Percentiles rank a stretch among this genome's conserved stretches.
These are phyloP conservation scores for Todiramphus chloris DNA, from an alignment of 2,113 vertebrate species.

Conservation along the genomic window DNA sequence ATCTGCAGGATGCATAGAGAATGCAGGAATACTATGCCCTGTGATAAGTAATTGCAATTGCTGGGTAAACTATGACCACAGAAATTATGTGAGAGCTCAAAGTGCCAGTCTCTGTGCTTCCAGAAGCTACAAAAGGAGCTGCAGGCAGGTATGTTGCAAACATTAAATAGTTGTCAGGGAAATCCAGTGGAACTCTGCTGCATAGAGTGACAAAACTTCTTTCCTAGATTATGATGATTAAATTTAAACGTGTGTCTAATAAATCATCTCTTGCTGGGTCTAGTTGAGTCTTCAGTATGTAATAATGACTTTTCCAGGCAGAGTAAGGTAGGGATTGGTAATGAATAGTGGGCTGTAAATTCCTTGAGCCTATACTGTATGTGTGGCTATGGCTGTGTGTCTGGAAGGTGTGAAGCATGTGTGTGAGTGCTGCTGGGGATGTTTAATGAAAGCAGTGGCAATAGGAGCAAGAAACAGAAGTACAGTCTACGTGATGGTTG, in stretches of 20 bases:
- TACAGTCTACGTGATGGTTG: neutral
- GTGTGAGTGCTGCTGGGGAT: neutral
- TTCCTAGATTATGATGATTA: neutral
- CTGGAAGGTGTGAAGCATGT: neutral
- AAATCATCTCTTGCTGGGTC: neutral
- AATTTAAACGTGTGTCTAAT: neutral
- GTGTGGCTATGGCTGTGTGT: neutral
- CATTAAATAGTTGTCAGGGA: neutral
- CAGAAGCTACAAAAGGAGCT: neutral
- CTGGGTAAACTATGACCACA: neutral
- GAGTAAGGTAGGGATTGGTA: neutral
- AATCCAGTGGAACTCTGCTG: neutral
- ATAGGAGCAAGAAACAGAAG: neutral
- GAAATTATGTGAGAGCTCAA: neutral
- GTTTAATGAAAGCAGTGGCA: neutral
- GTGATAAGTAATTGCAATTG: neutral
- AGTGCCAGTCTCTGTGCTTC: neutral
- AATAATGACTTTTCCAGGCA: constrained; percentile 5
- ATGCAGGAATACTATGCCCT: neutral
- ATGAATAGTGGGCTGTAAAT: neutral
- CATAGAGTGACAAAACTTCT: neutral
- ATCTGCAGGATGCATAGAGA: neutral
- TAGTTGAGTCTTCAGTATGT: neutral
- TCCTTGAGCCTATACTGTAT: neutral
- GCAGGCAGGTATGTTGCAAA: neutral